phyloP scores from a whole-genome alignment of 2,888 invertebrate genomes.

The Spicauda simplicius region DNA sequence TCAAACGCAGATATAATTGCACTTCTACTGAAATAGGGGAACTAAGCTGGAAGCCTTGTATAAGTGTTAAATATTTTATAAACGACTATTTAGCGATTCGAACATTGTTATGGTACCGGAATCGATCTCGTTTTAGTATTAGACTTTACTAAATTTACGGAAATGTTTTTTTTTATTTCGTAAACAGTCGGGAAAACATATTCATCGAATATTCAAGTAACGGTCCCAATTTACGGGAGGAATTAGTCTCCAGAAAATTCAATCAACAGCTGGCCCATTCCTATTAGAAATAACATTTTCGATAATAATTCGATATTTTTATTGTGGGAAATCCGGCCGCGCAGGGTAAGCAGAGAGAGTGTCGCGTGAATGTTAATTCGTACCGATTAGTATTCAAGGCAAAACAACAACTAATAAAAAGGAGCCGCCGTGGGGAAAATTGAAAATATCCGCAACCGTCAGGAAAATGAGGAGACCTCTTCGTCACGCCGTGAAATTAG shows the following conservation, averaged over 20 bases:
- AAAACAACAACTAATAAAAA: conserved; percentile 83
- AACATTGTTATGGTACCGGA: too few relatives aligned
- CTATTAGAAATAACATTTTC: conserved; percentile 20
- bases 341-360: conserved; percentile 45
- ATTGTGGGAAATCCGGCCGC: conserved; percentile 10
- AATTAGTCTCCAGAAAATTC: not conserved
- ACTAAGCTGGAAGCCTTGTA: too few relatives aligned
- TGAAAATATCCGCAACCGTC: conserved; percentile 83
- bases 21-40: too few relatives aligned
- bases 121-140: too few relatives aligned
- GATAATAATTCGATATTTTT: conserved; percentile 29
- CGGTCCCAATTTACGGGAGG: not conserved
- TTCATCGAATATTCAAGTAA: not conserved
- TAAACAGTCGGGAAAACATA: too few relatives aligned
- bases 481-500: conserved; percentile 79
- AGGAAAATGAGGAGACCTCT: conserved; percentile 78
- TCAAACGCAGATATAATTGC: too few relatives aligned
- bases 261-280: conserved; percentile 2
- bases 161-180: too few relatives aligned
- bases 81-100: too few relatives aligned
- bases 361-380: conserved; percentile 73
- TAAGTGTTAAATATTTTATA: too few relatives aligned
- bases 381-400: conserved; percentile 78
- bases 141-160: too few relatives aligned
- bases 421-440: conserved; percentile 77